phyloP scores from a whole-genome alignment of 2,888 invertebrate species.

The Halictus quadricinctus region DNA sequence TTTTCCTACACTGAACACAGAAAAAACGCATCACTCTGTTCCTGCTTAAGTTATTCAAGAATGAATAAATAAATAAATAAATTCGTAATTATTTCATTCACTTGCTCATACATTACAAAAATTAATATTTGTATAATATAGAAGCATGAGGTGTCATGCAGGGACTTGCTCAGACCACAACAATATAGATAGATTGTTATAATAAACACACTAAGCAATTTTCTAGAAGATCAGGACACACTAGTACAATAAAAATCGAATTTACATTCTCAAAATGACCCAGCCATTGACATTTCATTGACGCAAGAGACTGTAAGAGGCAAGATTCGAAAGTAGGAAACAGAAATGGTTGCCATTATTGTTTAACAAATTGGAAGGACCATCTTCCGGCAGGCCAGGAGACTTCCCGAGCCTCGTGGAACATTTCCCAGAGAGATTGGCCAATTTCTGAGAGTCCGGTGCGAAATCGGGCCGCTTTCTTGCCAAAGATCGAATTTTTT shows the following conservation, averaged over 20 bases:
- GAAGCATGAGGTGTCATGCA: too few relatives aligned
- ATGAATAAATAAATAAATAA: background rate
- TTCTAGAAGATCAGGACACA: too few relatives aligned
- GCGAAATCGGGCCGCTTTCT: background rate
- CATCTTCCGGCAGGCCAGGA: background rate
- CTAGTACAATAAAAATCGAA: too few relatives aligned
- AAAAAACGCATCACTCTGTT: too few relatives aligned
- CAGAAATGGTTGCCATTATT: background rate
- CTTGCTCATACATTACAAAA: too few relatives aligned
- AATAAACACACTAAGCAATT: too few relatives aligned
- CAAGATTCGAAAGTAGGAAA: background rate
- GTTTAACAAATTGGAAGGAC: background rate
- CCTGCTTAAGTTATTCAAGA: too few relatives aligned
- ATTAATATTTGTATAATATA: too few relatives aligned
- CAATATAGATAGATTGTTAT: too few relatives aligned
- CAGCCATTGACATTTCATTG: background rate
- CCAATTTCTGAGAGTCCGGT: background rate
- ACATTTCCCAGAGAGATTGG: background rate
- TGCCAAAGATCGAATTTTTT: slow-evolving; percentile 33
- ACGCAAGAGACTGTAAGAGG: background rate
- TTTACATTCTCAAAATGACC: too few relatives aligned
- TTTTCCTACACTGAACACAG: background rate
- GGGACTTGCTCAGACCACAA: too few relatives aligned
- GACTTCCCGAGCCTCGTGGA: background rate
- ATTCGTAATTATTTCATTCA: background rate